Evolutionary conservation across 2,797 vertebrate genomes (phyloP).

Genomic region (Etheostoma nigrum): DNA sequence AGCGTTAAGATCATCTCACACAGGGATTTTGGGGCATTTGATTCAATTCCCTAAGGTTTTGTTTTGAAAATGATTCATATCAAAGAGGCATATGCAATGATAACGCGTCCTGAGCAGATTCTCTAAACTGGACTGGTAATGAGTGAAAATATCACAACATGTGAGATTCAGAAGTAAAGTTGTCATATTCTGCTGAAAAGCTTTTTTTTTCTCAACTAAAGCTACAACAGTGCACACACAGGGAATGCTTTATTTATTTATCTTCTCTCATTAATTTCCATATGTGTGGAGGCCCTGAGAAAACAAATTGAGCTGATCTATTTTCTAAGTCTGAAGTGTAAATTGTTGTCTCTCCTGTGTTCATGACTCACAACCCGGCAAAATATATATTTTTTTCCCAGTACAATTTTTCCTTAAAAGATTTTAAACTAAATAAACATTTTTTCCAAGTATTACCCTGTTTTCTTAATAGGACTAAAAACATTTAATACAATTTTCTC

Average conservation of each 20-base stretch:
- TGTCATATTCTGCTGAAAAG: conserved; percentile 6
- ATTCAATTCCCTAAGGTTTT: not conserved
- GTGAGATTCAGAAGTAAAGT: not conserved
- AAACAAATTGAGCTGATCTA: too few relatives aligned
- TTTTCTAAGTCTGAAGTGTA: too few relatives aligned
- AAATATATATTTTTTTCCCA: too few relatives aligned
- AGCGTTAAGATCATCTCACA: conserved; percentile 5
- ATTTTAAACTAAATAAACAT: too few relatives aligned
- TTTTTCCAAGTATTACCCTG: too few relatives aligned
- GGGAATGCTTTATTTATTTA: conserved; percentile 12
- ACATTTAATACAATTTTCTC: too few relatives aligned
- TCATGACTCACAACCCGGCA: too few relatives aligned
- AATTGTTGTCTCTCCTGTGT: too few relatives aligned
- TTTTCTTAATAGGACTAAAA: too few relatives aligned
- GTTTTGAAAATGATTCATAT: not conserved
- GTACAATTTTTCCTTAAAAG: too few relatives aligned
- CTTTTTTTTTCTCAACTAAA: not conserved
- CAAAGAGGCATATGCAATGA: not conserved
- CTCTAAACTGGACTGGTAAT: not conserved
- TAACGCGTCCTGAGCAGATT: too few relatives aligned
- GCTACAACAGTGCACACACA: not conserved
- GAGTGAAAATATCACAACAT: not conserved
- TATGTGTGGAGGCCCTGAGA: too few relatives aligned
- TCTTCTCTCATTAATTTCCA: conserved; percentile 1
- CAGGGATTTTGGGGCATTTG: not conserved